Evolutionary conservation across 2,797 vertebrate genomes (phyloP).

Genomic region (Catostomus latipinnis): DNA sequence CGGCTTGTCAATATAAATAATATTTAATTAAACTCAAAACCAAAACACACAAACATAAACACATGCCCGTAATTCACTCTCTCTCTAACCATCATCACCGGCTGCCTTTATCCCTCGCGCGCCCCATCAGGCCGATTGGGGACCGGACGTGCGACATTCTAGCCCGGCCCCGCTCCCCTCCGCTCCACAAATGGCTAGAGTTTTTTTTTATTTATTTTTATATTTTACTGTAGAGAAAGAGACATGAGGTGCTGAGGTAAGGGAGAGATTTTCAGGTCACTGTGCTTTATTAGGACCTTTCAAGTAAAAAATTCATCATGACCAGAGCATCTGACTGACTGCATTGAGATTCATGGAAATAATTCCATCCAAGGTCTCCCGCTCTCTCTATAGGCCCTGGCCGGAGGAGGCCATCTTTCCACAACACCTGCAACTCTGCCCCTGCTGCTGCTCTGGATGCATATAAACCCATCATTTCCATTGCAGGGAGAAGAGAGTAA

Average conservation of each 20-base stretch:
- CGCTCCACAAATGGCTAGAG: too few relatives aligned
- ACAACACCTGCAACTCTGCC: conserved; percentile 74
- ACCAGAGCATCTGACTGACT: conserved; percentile 78
- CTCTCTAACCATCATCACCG: too few relatives aligned
- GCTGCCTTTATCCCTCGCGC: too few relatives aligned
- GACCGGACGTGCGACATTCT: too few relatives aligned
- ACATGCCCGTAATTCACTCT: too few relatives aligned
- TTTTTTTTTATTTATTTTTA: too few relatives aligned
- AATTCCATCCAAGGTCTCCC: conserved; percentile 61
- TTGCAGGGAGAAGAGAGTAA: conserved; percentile 61
- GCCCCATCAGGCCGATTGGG: too few relatives aligned
- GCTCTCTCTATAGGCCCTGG: conserved; percentile 50
- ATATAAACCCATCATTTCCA: conserved; percentile 71
- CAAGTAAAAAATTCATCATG: conserved; percentile 79
- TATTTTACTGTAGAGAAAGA: conserved; percentile 17
- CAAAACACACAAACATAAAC: too few relatives aligned
- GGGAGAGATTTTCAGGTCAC: conserved; percentile 62
- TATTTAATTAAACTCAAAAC: too few relatives aligned
- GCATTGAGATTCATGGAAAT: conserved; percentile 65
- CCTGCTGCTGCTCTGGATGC: conserved; percentile 61
- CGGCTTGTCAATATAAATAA: too few relatives aligned
- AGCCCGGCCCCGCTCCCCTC: too few relatives aligned
- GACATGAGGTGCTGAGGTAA: conserved; percentile 47
- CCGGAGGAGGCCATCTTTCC: conserved; percentile 57
- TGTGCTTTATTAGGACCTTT: conserved; percentile 70